Percentiles rank a stretch among this genome's conserved stretches.
phyloP scores from a whole-genome alignment of 2,113 vertebrate genomes.

The Camelus bactrianus region DNA sequence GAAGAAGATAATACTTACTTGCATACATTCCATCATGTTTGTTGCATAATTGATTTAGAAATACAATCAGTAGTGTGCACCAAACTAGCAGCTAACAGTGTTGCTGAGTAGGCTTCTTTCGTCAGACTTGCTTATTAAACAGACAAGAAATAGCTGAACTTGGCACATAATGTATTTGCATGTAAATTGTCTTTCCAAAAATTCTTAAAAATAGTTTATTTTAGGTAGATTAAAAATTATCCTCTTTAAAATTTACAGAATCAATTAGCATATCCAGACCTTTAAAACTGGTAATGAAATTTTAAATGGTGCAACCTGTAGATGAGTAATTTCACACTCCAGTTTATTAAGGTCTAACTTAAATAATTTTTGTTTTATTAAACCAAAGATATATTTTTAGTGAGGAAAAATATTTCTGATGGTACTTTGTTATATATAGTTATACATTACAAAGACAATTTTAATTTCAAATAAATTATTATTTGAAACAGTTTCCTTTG shows the following conservation, averaged over 20 bases:
- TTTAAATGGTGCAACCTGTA: not conserved
- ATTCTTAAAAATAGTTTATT: slow-evolving; percentile 53
- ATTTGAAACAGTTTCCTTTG: slow-evolving; percentile 17
- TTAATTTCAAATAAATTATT: not conserved
- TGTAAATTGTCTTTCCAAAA: slow-evolving; percentile 63
- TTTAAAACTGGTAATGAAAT: slow-evolving; percentile 50
- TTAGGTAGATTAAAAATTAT: slow-evolving; percentile 42
- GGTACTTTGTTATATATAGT: not conserved
- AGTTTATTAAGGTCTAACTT: not conserved
- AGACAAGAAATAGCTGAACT: slow-evolving; percentile 65
- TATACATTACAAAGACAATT: not conserved
- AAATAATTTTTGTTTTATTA: not conserved
- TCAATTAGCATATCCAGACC: slow-evolving; percentile 47
- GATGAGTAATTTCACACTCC: not conserved
- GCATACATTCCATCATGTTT: not conserved
- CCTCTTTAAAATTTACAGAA: slow-evolving; percentile 41
- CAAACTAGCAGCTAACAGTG: slow-evolving; percentile 38
- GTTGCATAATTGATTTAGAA: slow-evolving; percentile 66
- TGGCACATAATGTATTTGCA: slow-evolving; percentile 57
- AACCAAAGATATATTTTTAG: not conserved
- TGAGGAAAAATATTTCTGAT: not conserved
- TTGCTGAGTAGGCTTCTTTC: slow-evolving; percentile 58
- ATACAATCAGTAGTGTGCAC: slow-evolving; percentile 56
- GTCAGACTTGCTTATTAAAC: slow-evolving; percentile 50
- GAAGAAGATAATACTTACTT: slow-evolving; percentile 14